Base-by-base conservation (phyloP, 2,888 invertebrate species). In the Heliconius aoede region DNA sequence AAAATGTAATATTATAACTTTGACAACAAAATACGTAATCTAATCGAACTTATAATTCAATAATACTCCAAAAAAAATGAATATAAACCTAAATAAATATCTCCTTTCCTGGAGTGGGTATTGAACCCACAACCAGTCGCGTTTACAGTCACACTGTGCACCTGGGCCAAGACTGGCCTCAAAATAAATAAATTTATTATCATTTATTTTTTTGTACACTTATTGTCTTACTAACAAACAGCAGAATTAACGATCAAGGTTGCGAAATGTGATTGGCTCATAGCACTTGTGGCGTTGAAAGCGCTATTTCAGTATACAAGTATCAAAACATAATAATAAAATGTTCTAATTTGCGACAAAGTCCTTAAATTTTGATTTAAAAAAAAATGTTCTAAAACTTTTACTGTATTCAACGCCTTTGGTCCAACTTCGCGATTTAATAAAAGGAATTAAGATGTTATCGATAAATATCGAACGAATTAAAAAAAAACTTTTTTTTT, bases 191-290 rank as follows among this genome's bases (percentile, higher is more conserved):
- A 46, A 18, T 46, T 7, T 18, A 18, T 18, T 18, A 46, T 46
- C 18, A 18, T 46, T 46, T 46, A 40, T 40, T 40, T 13, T 15
- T 40, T 13, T 4, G 15, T 11, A 51, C 0, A 58, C 55, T n/a
- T 11, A 58, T n/a, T 24, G 3, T 58, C 11, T 24, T 11, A 24
- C 21, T n/a, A 55, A 55, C n/a, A 62, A 62, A 62, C 61, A 62
- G 21, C 61, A 62, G 67, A 26, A 36, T 67, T 40, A 40, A 40
- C 40, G 40, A 67, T 26, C 67, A 40, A 67, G 40, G 67, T 30
- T 62, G 62, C 62, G 30, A 62, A 28, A 32, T 32, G 8, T 18
- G 32, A 64, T 32, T 21, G 24, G 26, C 8, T 40, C 15, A 26
- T 67, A 67, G 36, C 67, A 46, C 40, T 67, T 40, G 1, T n/a